phyloP scores from a whole-genome alignment of 2,113 vertebrate genomes.

The Leptobrachium leishanense region DNA sequence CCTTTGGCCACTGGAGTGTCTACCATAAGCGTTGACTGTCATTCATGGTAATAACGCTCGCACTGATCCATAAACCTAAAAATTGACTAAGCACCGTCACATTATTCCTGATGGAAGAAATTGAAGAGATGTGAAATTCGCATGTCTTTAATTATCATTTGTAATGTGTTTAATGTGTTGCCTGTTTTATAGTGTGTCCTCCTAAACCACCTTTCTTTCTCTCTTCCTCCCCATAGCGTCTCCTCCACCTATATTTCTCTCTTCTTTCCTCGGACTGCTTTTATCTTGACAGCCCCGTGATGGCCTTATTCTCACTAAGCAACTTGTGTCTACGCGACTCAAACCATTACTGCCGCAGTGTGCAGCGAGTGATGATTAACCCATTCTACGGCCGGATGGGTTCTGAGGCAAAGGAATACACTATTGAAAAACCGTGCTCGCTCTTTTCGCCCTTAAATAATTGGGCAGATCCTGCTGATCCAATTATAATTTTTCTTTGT shows the following conservation, averaged over 20 bases:
- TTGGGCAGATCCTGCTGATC: no score
- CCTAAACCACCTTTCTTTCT: neutral
- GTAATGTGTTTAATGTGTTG: neutral
- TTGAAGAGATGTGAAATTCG: no score
- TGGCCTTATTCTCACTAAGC: slow-evolving; percentile 40
- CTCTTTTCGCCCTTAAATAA: no score
- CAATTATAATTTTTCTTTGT: no score
- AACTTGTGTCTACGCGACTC: slow-evolving; percentile 24
- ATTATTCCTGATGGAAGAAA: no score
- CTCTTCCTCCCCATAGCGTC: neutral
- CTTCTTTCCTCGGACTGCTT: slow-evolving; percentile 8
- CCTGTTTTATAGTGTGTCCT: neutral
- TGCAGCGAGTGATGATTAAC: slow-evolving; percentile 21
- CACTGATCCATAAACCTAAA: no score
- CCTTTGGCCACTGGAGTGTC: no score
- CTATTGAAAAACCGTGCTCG: no score
- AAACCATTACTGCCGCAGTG: slow-evolving; percentile 18
- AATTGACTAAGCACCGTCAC: no score
- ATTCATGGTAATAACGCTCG: no score
- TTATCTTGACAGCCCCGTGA: slow-evolving; percentile 42
- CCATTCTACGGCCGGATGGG: neutral
- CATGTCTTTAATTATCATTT: neutral
- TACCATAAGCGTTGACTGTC: no score
- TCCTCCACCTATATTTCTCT: slow-evolving; percentile 22
- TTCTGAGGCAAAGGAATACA: no score